Evolutionary conservation across 2,888 invertebrate genomes (phyloP).

Genomic region (Clanis bilineata): DNA sequence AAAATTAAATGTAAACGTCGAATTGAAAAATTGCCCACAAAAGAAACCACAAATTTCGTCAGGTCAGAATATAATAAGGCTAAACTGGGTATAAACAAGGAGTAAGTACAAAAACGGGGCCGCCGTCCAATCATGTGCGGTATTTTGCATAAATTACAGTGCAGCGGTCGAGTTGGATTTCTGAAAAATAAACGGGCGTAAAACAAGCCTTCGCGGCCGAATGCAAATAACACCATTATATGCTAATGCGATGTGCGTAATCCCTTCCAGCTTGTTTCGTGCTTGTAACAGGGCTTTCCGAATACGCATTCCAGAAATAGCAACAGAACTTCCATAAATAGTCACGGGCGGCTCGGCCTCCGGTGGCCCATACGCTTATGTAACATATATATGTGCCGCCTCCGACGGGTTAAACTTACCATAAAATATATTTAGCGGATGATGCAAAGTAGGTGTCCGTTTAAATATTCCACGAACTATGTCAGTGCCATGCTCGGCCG

Average conservation of each 20-base stretch:
- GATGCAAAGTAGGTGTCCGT: constrained; percentile 19
- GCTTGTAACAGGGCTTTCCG: constrained; percentile 54
- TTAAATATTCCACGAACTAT: constrained; percentile 15
- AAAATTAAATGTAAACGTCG: constrained; percentile 19
- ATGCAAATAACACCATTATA: constrained; percentile 79
- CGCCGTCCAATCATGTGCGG: constrained; percentile 65
- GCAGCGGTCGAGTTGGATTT: constrained; percentile 65
- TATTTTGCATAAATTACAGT: constrained; percentile 76
- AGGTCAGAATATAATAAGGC: constrained; percentile 15
- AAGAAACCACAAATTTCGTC: constrained; percentile 9
- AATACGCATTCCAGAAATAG: constrained; percentile 58
- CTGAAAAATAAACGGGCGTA: constrained; percentile 71
- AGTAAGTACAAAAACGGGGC: constrained; percentile 49
- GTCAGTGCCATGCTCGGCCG: constrained; percentile 19
- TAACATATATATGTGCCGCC: too few species aligned
- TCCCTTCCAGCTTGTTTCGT: constrained; percentile 57
- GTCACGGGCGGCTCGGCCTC: too few species aligned
- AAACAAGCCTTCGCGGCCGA: constrained; percentile 64
- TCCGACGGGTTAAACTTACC: constrained; percentile 37
- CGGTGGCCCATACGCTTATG: too few species aligned
- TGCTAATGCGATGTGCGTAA: constrained; percentile 75
- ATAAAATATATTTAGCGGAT: constrained; percentile 26
- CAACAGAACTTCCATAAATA: constrained; percentile 45
- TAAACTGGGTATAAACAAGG: constrained; percentile 44
- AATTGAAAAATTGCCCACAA: constrained; percentile 19